Conservation (phyloP, 2,888 invertebrate species). For the Hermaeophaga mercurialis region DNA sequence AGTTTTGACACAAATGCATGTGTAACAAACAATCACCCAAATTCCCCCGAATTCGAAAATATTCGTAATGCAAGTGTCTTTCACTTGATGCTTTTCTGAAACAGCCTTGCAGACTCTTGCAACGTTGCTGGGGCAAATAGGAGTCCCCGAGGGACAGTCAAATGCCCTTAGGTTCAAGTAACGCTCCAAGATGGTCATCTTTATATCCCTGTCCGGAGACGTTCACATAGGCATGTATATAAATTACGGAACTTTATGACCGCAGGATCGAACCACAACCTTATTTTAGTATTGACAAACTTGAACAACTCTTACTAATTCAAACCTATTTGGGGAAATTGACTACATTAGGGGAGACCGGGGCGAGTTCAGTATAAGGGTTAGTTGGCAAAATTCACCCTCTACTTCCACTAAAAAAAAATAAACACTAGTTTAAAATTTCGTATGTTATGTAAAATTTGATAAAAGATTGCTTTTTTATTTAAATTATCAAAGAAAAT, state of each 20-base stretch:
- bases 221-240: slow-evolving; percentile 53
- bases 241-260: slow-evolving; percentile 60
- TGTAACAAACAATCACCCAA: too few species aligned
- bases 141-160: slow-evolving; percentile 42
- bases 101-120: slow-evolving; percentile 19
- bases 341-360: not conserved
- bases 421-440: too few species aligned
- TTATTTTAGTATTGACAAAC: slow-evolving; percentile 56
- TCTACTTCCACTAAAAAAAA: too few species aligned
- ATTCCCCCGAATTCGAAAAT: not conserved
- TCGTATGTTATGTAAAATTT: too few species aligned
- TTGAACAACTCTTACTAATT: slow-evolving; percentile 33
- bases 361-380: too few species aligned
- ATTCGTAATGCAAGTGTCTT: slow-evolving; percentile 14
- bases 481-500: too few species aligned
- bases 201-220: slow-evolving; percentile 49
- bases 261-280: slow-evolving; percentile 56
- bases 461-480: too few species aligned
- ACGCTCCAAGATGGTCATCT: slow-evolving; percentile 47
- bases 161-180: slow-evolving; percentile 44
- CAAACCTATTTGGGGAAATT: slow-evolving; percentile 19
- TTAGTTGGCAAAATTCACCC: too few species aligned
- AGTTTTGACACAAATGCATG: too few species aligned
- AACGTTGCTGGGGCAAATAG: slow-evolving; percentile 22
- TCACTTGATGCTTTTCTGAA: slow-evolving; percentile 19